Conservation (phyloP, 2,113 vertebrate species). For the Emydura subglobosa region DNA sequence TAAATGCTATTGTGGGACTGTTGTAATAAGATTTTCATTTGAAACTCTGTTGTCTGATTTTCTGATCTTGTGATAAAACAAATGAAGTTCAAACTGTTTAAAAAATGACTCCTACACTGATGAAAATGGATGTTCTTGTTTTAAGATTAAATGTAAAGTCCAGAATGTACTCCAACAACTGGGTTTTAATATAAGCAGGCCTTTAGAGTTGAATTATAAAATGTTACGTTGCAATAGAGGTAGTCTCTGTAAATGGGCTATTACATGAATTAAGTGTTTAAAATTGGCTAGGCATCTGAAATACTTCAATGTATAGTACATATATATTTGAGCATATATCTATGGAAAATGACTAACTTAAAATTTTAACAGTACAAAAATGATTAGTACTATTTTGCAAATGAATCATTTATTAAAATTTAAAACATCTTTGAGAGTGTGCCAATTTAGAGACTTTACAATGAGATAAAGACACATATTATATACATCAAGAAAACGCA, state of each 20-base stretch:
- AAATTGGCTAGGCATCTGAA: neutral
- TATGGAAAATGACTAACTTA: neutral
- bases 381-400: neutral
- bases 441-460: neutral
- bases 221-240: neutral
- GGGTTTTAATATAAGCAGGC: neutral
- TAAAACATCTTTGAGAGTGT: neutral
- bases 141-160: neutral
- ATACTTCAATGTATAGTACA: rapidly evolving
- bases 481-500: neutral
- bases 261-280: neutral
- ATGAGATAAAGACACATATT: neutral
- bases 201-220: neutral
- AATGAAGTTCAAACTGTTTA: neutral
- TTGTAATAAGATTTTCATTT: neutral
- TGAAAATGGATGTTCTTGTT: neutral
- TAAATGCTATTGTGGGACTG: neutral
- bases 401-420: neutral
- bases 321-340: neutral
- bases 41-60: neutral
- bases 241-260: neutral
- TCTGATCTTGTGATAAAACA: neutral
- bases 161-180: neutral
- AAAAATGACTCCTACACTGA: neutral
- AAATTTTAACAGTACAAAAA: neutral